Evolutionary conservation across 2,888 invertebrate genomes (phyloP).

Genomic region (Sialis lutaria): DNA sequence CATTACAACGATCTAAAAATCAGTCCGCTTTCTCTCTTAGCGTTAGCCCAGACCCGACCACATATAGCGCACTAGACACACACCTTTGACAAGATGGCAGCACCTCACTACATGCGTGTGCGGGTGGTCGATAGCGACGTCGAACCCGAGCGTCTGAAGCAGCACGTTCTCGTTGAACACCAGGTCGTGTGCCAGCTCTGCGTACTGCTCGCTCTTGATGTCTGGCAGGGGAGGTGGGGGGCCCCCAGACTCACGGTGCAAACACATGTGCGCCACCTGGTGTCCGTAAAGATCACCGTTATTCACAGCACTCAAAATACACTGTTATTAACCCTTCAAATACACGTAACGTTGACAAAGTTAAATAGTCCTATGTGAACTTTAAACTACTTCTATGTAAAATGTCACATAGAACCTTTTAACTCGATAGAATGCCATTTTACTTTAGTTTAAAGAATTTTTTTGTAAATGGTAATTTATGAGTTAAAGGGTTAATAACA

Average conservation of each 20-base stretch:
- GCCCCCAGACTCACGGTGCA: conserved; percentile 45
- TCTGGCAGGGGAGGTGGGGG: conserved; percentile 63
- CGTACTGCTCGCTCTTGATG: conserved; percentile 47
- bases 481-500: no score
- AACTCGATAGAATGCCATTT: no score
- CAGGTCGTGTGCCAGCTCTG: conserved; percentile 74
- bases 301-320: no score
- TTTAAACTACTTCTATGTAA: no score
- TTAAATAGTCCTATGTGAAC: no score
- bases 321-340: no score
- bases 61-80: conserved; percentile 18
- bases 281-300: no score
- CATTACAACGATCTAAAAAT: no score
- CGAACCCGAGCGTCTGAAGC: conserved; percentile 93
- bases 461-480: no score
- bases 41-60: background rate
- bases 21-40: background rate
- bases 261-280: conserved; percentile 61
- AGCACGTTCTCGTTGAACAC: conserved; percentile 94
- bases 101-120: conserved; percentile 93
- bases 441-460: no score
- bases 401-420: no score
- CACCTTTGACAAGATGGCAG: conserved; percentile 90
- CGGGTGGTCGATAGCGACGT: conserved; percentile 95
- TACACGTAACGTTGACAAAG: no score